phyloP scores from a whole-genome alignment of 2,888 invertebrate species.

The Xanthia togata region DNA sequence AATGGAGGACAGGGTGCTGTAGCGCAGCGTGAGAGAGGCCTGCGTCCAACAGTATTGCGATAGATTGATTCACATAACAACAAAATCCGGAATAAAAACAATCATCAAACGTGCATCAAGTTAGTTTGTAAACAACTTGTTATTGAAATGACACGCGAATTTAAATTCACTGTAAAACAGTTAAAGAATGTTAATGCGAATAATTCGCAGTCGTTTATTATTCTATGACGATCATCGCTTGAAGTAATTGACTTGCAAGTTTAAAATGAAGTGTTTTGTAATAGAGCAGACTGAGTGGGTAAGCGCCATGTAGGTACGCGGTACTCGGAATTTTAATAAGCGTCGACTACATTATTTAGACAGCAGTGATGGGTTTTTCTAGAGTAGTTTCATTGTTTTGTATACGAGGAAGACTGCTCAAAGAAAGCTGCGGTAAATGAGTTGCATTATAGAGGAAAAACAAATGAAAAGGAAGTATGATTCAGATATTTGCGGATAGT shows the following conservation, averaged over 20 bases:
- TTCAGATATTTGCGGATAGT: background rate
- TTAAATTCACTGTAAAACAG: slow-evolving; percentile 19
- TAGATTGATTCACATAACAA: background rate
- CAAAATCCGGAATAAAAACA: background rate
- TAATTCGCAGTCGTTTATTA: slow-evolving; percentile 57
- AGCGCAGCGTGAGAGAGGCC: background rate
- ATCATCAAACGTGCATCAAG: background rate
- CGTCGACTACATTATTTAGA: background rate
- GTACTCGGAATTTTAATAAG: slow-evolving; percentile 19
- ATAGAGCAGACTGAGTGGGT: background rate
- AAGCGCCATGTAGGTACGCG: slow-evolving; percentile 25
- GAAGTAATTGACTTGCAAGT: slow-evolving; percentile 61
- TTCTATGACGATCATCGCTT: slow-evolving; percentile 50
- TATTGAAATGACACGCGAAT: slow-evolving; percentile 25
- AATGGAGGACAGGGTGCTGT: background rate
- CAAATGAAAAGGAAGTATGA: background rate
- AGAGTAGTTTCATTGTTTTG: background rate
- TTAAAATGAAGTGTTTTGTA: slow-evolving; percentile 55
- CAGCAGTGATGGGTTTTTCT: background rate
- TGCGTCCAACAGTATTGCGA: background rate
- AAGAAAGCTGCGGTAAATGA: background rate
- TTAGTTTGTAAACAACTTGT: background rate
- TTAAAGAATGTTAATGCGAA: slow-evolving; percentile 33
- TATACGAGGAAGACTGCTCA: background rate
- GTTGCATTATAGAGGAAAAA: background rate